Evolutionary conservation across 2,888 invertebrate species (phyloP), one percentile per base, ranked within the genome.

Genomic region (Hedychridium roseum): DNA sequence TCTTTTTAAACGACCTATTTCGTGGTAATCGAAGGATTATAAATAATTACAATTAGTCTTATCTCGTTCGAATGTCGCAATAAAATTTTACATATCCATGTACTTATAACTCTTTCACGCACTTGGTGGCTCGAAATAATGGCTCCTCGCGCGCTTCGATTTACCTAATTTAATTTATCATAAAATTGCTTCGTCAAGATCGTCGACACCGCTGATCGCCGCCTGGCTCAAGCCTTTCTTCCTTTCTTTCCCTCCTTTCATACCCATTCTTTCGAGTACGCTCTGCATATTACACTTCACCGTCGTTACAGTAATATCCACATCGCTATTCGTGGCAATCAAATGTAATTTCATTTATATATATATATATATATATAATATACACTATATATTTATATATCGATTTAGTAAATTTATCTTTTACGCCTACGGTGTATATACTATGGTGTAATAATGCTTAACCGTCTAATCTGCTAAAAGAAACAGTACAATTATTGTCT

Each of bases 401-500:
- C 58, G 57, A 55, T 63, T 66, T 60, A 51, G 54, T 63, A 61
- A 67, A 68, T 62, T 69, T 65, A 64, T 54, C 52, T 60, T 64
- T 50, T 61, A 63, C 54, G 51, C 57, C 54, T 62, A 60, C 48
- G 39, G 58, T 47, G 43, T 59, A 59, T 55, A 45, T 51, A 57
- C 58, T 65, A 57, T 61, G 46, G 53, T 53, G 43, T 57, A 61
- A n/a, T n/a, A n/a, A 57, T 61, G 57, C 45, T 69, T 70, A 71
- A 61, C 52, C 68, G 14, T 47, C 66, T 69, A 73, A 67, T 64
- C 47, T 64, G 60, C 70, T 73, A 73, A 61, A 66, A 65, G 71
- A 76, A 77, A 76, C 73, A 68, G 65, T 70, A 72, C 66, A 70
- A n/a, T 76, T 78, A 78, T 78, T 78, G 77, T 78, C 78, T 71